Evolutionary conservation across 2,797 vertebrate species (phyloP).

Genomic region (Lacerta viridis): DNA sequence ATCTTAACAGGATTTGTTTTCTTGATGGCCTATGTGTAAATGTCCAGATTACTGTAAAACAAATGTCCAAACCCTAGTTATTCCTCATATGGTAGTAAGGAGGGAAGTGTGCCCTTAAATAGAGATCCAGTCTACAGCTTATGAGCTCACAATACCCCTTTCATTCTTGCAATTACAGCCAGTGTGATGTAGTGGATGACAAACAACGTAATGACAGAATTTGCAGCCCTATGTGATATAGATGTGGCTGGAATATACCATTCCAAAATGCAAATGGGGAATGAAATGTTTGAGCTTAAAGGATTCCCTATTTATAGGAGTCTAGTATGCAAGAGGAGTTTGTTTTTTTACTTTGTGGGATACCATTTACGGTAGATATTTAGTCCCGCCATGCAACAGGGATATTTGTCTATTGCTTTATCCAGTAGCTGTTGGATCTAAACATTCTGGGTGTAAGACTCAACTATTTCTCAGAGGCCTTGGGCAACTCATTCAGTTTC

Average conservation of each 20-base stretch:
- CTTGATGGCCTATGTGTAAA: not conserved
- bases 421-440: not conserved
- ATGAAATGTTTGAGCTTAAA: not conserved
- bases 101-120: not conserved
- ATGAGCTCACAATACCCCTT: not conserved
- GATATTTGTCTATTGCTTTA: not conserved
- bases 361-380: not conserved
- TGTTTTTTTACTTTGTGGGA: not conserved
- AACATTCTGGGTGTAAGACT: not conserved
- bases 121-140: not conserved
- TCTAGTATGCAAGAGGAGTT: not conserved
- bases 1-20: not conserved
- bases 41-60: not conserved
- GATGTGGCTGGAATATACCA: not conserved
- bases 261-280: not conserved
- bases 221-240: not conserved
- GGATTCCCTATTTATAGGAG: not conserved
- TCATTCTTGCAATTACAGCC: conserved; percentile 11
- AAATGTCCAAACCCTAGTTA: conserved; percentile 20
- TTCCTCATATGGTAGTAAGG: not conserved
- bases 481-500: not conserved
- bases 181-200: not conserved
- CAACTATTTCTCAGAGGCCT: not conserved
- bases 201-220: not conserved
- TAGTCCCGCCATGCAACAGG: not conserved